Conservation (phyloP, 2,113 vertebrate genomes). For the Platanista minor region DNA sequence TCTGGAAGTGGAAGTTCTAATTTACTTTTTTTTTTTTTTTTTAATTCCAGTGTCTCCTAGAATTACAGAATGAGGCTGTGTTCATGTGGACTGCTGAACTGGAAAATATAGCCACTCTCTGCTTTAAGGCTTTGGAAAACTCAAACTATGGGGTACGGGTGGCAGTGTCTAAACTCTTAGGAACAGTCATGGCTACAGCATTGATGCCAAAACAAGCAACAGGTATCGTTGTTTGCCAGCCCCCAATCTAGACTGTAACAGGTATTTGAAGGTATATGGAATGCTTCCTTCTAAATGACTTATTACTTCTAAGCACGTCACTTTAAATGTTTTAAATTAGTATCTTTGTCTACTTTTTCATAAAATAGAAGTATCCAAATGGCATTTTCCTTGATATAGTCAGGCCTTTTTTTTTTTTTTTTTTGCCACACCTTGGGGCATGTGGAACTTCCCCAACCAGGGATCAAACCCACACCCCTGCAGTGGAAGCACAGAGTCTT, state of each 20-base stretch:
- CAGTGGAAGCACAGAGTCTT: no score
- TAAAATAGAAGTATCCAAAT: background rate
- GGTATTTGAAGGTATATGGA: background rate
- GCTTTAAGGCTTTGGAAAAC: slow-evolving; percentile 97
- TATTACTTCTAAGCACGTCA: background rate
- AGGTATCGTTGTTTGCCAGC: slow-evolving; percentile 77
- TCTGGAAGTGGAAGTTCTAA: background rate
- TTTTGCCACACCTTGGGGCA: no score
- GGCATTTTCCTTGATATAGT: background rate
- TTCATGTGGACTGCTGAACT: slow-evolving; percentile 99
- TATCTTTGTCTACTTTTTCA: background rate
- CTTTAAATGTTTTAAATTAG: background rate
- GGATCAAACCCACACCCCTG: no score
- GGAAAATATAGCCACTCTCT: slow-evolving; percentile 95
- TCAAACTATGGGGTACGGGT: slow-evolving; percentile 98
- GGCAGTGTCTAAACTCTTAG: slow-evolving; percentile 94
- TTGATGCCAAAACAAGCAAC: slow-evolving; percentile 97
- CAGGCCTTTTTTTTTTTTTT: background rate
- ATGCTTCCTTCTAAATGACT: background rate
- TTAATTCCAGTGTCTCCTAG: slow-evolving; percentile 89
- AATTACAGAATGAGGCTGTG: slow-evolving; percentile 97
- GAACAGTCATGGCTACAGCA: slow-evolving; percentile 96
- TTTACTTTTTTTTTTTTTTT: background rate
- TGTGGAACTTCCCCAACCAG: no score
- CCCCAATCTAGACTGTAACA: background rate